Conservation (phyloP, 2,888 invertebrate genomes). For the Macaria notata region DNA sequence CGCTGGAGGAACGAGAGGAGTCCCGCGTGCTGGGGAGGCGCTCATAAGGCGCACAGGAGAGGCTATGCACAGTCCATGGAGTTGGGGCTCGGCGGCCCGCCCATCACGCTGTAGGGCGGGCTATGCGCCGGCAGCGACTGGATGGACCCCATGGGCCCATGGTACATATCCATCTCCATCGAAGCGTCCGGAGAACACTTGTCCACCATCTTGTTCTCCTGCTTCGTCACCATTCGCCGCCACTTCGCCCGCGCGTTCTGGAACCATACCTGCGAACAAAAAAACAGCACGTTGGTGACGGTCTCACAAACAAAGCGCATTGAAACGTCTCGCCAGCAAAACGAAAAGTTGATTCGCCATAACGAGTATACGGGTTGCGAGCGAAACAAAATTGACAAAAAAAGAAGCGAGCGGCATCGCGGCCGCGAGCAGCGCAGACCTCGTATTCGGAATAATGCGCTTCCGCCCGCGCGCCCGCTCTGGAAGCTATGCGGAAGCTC, state of each 20-base stretch:
- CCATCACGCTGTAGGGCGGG: constrained; percentile 86
- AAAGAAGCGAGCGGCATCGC: constrained; percentile 22
- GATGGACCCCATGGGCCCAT: constrained; percentile 85
- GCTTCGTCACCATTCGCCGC: constrained; percentile 93
- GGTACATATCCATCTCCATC: constrained; percentile 84
- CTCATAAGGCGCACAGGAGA: constrained; percentile 70
- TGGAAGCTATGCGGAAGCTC: constrained; percentile 28
- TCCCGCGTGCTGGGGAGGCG: constrained; percentile 32
- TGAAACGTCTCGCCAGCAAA: constrained; percentile 49
- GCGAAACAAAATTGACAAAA: constrained; percentile 37
- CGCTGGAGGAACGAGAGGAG: too few relatives aligned
- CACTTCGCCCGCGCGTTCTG: constrained; percentile 97
- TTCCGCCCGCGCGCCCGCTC: constrained; percentile 30
- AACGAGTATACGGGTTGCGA: constrained; percentile 49
- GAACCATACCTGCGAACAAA: constrained; percentile 94
- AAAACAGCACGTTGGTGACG: constrained; percentile 48
- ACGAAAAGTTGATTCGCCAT: constrained; percentile 49
- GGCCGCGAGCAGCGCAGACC: constrained; percentile 36
- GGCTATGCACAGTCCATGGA: constrained; percentile 89
- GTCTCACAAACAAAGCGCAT: constrained; percentile 43
- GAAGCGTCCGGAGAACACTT: constrained; percentile 86
- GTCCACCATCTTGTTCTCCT: constrained; percentile 88
- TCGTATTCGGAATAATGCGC: constrained; percentile 35
- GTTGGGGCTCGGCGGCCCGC: constrained; percentile 86
- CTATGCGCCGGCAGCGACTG: constrained; percentile 87